These are phyloP conservation scores for Sminthopsis crassicaudata DNA, from an alignment of 2,113 vertebrate genomes.

Conservation along the genomic window DNA sequence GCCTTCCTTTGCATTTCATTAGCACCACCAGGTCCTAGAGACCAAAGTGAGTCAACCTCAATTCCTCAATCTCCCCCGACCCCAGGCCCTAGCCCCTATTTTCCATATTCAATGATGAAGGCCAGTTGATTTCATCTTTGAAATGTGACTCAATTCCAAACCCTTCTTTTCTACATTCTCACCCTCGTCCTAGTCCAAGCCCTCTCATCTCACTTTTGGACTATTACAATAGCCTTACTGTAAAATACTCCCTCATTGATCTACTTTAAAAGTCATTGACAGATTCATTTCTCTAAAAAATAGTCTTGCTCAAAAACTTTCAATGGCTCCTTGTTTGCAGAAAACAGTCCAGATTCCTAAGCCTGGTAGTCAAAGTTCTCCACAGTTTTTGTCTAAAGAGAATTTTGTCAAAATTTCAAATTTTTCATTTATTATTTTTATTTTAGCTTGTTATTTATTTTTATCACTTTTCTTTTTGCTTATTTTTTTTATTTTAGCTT, in stretches of 20 bases:
- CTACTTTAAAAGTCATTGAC: not conserved
- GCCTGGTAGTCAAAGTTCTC: not conserved
- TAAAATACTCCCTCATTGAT: not conserved
- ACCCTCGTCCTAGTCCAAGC: not conserved
- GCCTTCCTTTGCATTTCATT: not conserved
- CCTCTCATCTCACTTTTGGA: not conserved
- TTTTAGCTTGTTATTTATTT: no score
- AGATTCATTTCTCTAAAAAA: not conserved
- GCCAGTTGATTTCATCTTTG: not conserved
- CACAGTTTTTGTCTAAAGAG: not conserved
- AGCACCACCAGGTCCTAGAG: not conserved
- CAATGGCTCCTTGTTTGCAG: not conserved
- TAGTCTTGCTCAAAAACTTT: not conserved
- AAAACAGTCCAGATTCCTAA: not conserved
- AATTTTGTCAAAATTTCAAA: no score
- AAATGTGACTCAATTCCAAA: not conserved
- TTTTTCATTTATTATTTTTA: no score
- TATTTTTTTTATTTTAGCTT: no score
- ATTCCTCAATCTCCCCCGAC: not conserved
- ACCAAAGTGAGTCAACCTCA: not conserved
- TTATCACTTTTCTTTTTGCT: no score
- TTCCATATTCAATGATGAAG: not conserved
- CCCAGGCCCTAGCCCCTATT: not conserved
- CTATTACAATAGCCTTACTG: not conserved
- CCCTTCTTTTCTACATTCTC: not conserved